Percentiles rank a stretch among this genome's conserved stretches.
Evolutionary conservation across 2,888 invertebrate genomes (phyloP).

Genomic region (Troides helena): DNA sequence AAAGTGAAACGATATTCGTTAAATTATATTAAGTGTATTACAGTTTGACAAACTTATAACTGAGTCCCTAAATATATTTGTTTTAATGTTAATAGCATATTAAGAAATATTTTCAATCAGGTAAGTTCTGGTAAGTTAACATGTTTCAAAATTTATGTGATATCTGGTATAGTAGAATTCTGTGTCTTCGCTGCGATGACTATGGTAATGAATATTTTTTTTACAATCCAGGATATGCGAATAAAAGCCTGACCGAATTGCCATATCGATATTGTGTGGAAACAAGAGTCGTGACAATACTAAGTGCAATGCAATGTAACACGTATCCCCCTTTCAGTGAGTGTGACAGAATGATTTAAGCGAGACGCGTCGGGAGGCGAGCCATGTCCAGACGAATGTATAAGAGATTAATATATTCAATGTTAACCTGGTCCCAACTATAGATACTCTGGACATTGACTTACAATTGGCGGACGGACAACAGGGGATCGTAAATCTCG

Average conservation of each 20-base stretch:
- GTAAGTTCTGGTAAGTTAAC: too few relatives aligned
- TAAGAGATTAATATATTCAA: slow-evolving; percentile 33
- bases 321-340: slow-evolving; percentile 7
- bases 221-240: background rate
- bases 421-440: slow-evolving; percentile 18
- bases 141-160: too few relatives aligned
- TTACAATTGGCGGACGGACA: slow-evolving; percentile 21
- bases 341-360: slow-evolving; percentile 33
- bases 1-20: too few relatives aligned
- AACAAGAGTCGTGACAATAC: slow-evolving; percentile 24
- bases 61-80: too few relatives aligned
- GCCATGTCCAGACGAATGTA: slow-evolving; percentile 30
- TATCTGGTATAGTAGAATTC: too few relatives aligned
- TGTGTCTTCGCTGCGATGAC: too few relatives aligned
- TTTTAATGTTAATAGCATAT: too few relatives aligned
- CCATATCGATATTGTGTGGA: slow-evolving; percentile 24
- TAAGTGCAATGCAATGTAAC: slow-evolving; percentile 25
- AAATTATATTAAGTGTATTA: too few relatives aligned
- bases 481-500: slow-evolving; percentile 23
- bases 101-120: too few relatives aligned
- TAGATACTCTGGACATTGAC: slow-evolving; percentile 27
- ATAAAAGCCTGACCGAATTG: slow-evolving; percentile 10
- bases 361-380: slow-evolving; percentile 29
- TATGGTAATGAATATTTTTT: too few relatives aligned
- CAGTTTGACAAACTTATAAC: too few relatives aligned